A percentile compares a stretch with the other conserved stretches of the same genome.
phyloP scores from a whole-genome alignment of 2,113 vertebrate genomes.

The Rhineura floridana region DNA sequence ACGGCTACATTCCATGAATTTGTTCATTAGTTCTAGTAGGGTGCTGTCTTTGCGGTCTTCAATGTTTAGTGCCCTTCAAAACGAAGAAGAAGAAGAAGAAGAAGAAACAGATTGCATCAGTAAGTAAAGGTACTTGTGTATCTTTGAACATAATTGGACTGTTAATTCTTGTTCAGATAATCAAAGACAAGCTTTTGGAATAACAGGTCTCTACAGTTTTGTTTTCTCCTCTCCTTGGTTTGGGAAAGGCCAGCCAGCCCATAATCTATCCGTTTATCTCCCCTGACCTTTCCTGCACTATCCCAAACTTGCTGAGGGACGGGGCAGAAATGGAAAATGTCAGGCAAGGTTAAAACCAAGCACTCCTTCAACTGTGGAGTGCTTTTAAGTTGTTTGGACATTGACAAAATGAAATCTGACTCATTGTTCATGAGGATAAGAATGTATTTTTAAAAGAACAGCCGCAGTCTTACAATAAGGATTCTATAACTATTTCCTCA shows the following conservation, averaged over 20 bases:
- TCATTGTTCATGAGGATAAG: neutral
- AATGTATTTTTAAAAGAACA: neutral
- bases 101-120: neutral
- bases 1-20: neutral
- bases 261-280: neutral
- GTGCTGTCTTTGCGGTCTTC: neutral
- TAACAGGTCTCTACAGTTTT: neutral
- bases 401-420: neutral
- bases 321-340: too few relatives aligned
- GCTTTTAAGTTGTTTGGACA: neutral
- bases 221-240: neutral
- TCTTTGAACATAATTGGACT: neutral
- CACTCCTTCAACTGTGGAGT: too few relatives aligned
- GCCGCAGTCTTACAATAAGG: too few relatives aligned
- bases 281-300: neutral
- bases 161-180: neutral
- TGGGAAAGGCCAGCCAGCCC: neutral
- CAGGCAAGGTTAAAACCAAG: neutral
- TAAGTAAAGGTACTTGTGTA: neutral
- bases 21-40: neutral
- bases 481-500: neutral
- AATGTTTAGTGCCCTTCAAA: neutral
- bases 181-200: neutral
- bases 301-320: too few relatives aligned
- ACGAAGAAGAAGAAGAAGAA: neutral